Conservation (phyloP, 2,113 vertebrate genomes). For the Hypanus sabinus region DNA sequence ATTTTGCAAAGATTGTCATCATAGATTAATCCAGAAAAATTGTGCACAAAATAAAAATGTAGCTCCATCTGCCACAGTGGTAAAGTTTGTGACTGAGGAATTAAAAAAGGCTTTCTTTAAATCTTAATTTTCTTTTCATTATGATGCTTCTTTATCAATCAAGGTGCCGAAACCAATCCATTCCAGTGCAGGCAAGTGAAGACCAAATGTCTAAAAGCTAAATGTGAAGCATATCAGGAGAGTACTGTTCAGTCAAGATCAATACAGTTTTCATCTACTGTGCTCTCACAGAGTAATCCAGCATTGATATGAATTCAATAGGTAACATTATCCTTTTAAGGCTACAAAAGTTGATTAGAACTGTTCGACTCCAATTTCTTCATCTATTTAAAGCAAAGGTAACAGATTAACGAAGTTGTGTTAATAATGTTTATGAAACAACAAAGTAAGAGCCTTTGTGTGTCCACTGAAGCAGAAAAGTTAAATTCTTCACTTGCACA, state of each 20-base stretch:
- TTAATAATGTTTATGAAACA: background rate
- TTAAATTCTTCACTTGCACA: background rate
- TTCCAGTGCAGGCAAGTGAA: background rate
- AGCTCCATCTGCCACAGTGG: background rate
- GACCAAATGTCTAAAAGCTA: slow-evolving; percentile 28
- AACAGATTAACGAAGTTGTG: background rate
- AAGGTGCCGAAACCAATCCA: background rate
- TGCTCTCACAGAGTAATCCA: background rate
- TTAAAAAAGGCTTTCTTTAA: background rate
- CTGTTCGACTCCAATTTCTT: slow-evolving; percentile 11
- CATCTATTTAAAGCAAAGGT: background rate
- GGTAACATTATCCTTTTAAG: background rate
- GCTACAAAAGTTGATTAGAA: background rate
- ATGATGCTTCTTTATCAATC: background rate
- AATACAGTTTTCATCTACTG: background rate
- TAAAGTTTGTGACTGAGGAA: background rate
- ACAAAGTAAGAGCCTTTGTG: background rate
- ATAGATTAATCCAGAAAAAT: background rate
- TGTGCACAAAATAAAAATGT: background rate
- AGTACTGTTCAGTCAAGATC: background rate
- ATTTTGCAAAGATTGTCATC: background rate
- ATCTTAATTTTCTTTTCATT: slow-evolving; percentile 30
- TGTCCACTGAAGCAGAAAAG: background rate
- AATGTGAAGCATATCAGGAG: slow-evolving; percentile 21
- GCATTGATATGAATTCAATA: background rate